Evolutionary conservation across 2,113 vertebrate species (phyloP), one percentile per base, ranked within the genome.

Genomic region (Prionailurus viverrinus): DNA sequence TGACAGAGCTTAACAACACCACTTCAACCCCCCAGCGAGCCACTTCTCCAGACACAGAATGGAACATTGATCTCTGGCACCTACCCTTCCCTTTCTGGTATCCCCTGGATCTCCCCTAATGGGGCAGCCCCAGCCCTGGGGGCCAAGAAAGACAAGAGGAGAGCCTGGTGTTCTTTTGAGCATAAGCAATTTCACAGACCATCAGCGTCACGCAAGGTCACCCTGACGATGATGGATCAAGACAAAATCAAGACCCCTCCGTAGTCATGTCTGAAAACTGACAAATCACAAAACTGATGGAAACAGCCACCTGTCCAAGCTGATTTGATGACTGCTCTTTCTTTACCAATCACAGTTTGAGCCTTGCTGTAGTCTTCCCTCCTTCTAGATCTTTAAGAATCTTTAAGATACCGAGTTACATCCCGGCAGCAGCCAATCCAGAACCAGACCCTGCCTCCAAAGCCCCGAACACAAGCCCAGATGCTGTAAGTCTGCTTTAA

Each of bases 311-410:
- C 41, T 19, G 1, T 29, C 39, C 12, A 66, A 36, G 25, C 27
- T 23, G 1, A 2, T 9, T 2, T 11, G 14, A 9, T 25, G 9
- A 14, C 1, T 1, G 7, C 45, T 21, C 7, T 19, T 66, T n/a
- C 36, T 41, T 51, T 9, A 9, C 31, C 53, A 18, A 0, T 39
- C 90, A 7, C 0, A 5, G 5, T 39, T 33, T n/a, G 39, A 86
- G 0, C 10, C 14, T 55, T 65, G 8, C 36, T 65, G 27, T 71
- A 16, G 36, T 39, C 25, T 79, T 31, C 48, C 9, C 18, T 61
- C 23, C 31, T 80, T 58, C 68, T 55, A 36, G 1, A 27, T 39
- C 73, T 45, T 45, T 76, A 33, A 82, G 19, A 19, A 31, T 63
- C 74, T 39, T 85, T 15, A 71, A 79, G 78, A 8, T 12, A 7